Percentiles rank a stretch among this genome's conserved stretches.
Conservation (phyloP, 92 coral and sea anemone genomes). For the Porites divaricata region DNA sequence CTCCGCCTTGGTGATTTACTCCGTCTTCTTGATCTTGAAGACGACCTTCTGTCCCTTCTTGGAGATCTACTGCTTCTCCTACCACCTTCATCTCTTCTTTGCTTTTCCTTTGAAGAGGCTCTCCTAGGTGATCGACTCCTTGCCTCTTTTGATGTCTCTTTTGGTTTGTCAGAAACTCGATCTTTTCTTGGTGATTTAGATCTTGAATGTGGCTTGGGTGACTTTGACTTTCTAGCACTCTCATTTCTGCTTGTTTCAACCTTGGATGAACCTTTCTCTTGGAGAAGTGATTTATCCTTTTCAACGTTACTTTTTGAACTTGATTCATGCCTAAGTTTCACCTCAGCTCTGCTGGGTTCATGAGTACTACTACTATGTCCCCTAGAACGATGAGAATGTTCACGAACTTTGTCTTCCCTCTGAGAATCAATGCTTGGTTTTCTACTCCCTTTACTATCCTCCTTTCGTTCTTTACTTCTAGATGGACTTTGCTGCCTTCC, state of each 20-base stretch:
- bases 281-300: slow-evolving; percentile 26
- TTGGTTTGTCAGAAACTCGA: slow-evolving; percentile 27
- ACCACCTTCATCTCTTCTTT: background rate
- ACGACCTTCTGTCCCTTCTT: slow-evolving; percentile 23
- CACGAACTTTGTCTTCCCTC: slow-evolving; percentile 25
- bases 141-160: slow-evolving; percentile 30
- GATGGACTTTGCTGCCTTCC: slow-evolving; percentile 28
- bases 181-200: slow-evolving; percentile 64
- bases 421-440: slow-evolving; percentile 23
- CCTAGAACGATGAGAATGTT: slow-evolving; percentile 24
- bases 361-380: slow-evolving; percentile 51
- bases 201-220: slow-evolving; percentile 48
- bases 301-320: slow-evolving; percentile 39
- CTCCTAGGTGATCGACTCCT: slow-evolving; percentile 43
- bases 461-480: slow-evolving; percentile 43
- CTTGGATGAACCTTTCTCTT: slow-evolving; percentile 48
- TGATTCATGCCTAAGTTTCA: slow-evolving; percentile 23
- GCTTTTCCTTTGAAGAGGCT: slow-evolving; percentile 34
- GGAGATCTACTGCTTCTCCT: slow-evolving; percentile 39
- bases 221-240: slow-evolving; percentile 24
- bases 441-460: slow-evolving; percentile 30
- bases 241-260: slow-evolving; percentile 42
- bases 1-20: slow-evolving; percentile 46
- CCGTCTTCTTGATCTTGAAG: slow-evolving; percentile 41
- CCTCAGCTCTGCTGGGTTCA: slow-evolving; percentile 33